These are phyloP conservation scores for Gallinago nigripennis DNA, from an alignment of 2,797 vertebrate species.

Conservation along the genomic window DNA sequence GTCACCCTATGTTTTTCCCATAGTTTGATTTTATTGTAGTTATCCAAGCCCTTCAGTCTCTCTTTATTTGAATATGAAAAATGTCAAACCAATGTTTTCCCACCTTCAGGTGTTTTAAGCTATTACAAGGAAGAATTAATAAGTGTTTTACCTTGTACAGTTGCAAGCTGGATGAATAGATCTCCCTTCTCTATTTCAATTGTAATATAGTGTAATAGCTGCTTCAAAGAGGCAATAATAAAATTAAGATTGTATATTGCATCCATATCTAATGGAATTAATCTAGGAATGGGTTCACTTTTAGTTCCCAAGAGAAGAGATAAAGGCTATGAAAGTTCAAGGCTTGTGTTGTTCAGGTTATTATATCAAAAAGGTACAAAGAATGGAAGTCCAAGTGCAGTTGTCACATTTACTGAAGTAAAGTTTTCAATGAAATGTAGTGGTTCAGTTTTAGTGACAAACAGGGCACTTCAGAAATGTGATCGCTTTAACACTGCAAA, in stretches of 20 bases:
- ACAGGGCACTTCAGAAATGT: background rate
- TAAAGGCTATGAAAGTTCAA: background rate
- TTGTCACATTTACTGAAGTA: background rate
- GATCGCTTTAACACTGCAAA: background rate
- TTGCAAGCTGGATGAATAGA: background rate
- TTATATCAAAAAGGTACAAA: background rate
- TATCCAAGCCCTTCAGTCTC: background rate
- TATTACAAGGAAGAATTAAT: background rate
- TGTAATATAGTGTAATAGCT: background rate
- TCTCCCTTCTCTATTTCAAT: background rate
- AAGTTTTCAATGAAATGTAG: background rate
- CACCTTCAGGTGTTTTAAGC: background rate
- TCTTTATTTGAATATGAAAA: background rate
- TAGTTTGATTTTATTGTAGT: background rate
- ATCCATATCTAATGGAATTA: background rate
- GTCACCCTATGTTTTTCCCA: background rate
- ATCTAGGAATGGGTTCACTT: background rate
- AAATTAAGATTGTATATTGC: background rate
- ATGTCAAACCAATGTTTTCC: background rate
- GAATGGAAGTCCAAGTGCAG: background rate
- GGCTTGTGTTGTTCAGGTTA: background rate
- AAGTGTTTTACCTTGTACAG: background rate
- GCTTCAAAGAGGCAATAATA: background rate
- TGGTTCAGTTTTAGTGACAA: background rate
- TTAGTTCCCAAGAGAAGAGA: background rate